Evolutionary conservation across 2,113 vertebrate species (phyloP).

Genomic region (Sigmodon hispidus): DNA sequence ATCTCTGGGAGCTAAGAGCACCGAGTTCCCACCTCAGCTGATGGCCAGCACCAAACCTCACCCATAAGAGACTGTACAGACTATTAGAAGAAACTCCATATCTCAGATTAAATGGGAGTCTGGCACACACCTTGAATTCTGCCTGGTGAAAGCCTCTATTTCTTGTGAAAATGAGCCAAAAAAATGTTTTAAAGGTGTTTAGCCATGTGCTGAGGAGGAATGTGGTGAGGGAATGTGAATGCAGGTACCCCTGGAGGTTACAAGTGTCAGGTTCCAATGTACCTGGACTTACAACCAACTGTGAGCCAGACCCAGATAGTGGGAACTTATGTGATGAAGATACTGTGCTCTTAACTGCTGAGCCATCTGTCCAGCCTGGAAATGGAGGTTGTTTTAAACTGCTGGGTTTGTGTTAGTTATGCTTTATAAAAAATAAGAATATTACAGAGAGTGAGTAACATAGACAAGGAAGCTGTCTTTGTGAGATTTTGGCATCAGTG

Average conservation of each 20-base stretch:
- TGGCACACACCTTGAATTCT: not conserved
- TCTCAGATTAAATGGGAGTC: not conserved
- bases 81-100: not conserved
- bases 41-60: not conserved
- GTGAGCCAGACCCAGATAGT: not conserved
- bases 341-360: not conserved
- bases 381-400: not conserved
- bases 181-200: not conserved
- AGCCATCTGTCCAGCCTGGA: not conserved
- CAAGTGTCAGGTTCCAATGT: too few relatives aligned
- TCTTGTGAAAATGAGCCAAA: not conserved
- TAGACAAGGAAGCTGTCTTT: not conserved
- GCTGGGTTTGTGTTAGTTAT: not conserved
- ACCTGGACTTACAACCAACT: not conserved
- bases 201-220: not conserved
- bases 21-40: rapidly evolving
- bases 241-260: not conserved
- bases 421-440: not conserved
- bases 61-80: not conserved
- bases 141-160: not conserved
- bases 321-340: not conserved
- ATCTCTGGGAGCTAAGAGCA: not conserved
- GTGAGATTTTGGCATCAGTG: not conserved
- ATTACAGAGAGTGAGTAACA: not conserved
- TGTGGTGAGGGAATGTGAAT: not conserved